Conservation (phyloP, 2,797 vertebrate genomes). For the Xyrichtys novacula region DNA sequence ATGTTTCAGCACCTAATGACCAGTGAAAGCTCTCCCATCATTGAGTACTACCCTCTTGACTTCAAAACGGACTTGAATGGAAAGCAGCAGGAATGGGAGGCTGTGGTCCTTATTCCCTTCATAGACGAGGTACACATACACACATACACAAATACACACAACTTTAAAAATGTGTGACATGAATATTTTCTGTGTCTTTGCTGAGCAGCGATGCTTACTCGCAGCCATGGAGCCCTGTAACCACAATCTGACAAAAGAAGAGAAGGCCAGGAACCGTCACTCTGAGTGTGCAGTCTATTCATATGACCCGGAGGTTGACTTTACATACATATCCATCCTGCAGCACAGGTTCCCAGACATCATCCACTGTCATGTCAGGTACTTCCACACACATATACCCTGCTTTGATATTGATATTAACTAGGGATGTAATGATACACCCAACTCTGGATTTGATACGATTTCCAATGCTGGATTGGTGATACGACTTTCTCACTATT, state of each 20-base stretch:
- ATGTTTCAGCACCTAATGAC: slow-evolving; percentile 92
- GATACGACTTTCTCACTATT: no score
- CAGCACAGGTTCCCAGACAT: slow-evolving; percentile 90
- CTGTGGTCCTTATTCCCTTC: slow-evolving; percentile 98
- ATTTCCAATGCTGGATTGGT: no score
- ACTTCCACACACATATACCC: slow-evolving; percentile 16
- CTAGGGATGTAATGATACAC: no score
- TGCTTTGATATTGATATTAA: not conserved
- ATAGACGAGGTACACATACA: slow-evolving; percentile 91
- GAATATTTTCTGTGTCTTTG: slow-evolving; percentile 20
- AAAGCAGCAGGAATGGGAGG: slow-evolving; percentile 99
- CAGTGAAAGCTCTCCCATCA: slow-evolving; percentile 90
- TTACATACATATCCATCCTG: slow-evolving; percentile 85
- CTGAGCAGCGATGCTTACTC: slow-evolving; percentile 88
- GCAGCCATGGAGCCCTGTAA: slow-evolving; percentile 93
- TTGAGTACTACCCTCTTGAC: slow-evolving; percentile 95
- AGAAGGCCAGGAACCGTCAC: slow-evolving; percentile 92
- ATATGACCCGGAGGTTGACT: slow-evolving; percentile 85
- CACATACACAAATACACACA: not conserved
- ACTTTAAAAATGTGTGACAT: not conserved
- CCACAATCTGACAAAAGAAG: slow-evolving; percentile 85
- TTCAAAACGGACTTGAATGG: slow-evolving; percentile 99
- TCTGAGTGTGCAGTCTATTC: slow-evolving; percentile 91
- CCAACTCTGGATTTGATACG: no score
- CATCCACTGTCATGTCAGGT: slow-evolving; percentile 89